These are phyloP conservation scores for Eledone cirrhosa DNA, from an alignment of 2,888 invertebrate genomes.

Conservation along the genomic window DNA sequence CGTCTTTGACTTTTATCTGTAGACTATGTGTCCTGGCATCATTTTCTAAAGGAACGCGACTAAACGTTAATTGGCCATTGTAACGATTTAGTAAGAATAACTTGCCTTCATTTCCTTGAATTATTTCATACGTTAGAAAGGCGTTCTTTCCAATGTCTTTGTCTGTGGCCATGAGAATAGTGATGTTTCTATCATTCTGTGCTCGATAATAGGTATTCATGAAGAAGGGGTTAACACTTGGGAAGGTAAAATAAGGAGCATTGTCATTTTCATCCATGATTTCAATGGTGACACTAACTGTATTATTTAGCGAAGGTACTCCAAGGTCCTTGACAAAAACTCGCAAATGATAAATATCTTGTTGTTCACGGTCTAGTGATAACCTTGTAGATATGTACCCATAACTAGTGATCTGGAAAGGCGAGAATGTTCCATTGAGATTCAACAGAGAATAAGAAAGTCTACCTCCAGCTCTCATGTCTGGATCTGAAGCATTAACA, in stretches of 20 bases:
- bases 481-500: conserved; percentile 22
- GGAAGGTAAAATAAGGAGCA: conserved; percentile 18
- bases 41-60: background rate
- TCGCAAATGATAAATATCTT: conserved; percentile 12
- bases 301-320: conserved; percentile 9
- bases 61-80: conserved; percentile 14
- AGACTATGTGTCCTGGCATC: background rate
- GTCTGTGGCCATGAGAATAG: background rate
- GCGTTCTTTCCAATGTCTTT: conserved; percentile 15
- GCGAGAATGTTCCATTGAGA: conserved; percentile 11
- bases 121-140: background rate
- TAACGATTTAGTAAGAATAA: background rate
- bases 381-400: conserved; percentile 22
- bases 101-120: background rate
- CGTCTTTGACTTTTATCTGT: background rate
- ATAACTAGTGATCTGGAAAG: conserved; percentile 14
- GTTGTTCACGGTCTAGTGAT: conserved; percentile 7
- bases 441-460: conserved; percentile 14
- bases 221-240: conserved; percentile 7
- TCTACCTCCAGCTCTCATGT: conserved; percentile 10
- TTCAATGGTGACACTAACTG: conserved; percentile 1
- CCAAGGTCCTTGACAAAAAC: conserved; percentile 23
- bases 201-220: background rate
- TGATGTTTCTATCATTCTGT: conserved; percentile 18
- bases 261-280: conserved; percentile 21